These are phyloP conservation scores for Leptopterna dolabrata DNA, from an alignment of 2,888 invertebrate genomes.

Conservation along the genomic window DNA sequence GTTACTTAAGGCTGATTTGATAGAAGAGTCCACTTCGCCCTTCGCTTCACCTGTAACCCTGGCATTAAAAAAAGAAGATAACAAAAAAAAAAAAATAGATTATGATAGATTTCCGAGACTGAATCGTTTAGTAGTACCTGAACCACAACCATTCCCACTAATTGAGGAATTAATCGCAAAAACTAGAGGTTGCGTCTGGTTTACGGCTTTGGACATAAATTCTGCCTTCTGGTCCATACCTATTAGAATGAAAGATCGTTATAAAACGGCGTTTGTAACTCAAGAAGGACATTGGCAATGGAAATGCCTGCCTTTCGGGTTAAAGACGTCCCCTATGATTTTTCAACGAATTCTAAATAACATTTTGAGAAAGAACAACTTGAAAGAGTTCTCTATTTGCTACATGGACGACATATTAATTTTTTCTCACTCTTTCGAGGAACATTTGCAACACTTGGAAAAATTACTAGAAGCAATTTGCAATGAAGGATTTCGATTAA, in stretches of 20 bases:
- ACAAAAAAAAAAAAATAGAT: background rate
- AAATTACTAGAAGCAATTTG: conserved; percentile 46
- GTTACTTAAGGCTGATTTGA: conserved; percentile 26
- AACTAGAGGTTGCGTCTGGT: conserved; percentile 54
- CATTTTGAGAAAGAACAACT: conserved; percentile 29
- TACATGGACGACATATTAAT: conserved; percentile 56
- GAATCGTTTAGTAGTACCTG: conserved; percentile 47
- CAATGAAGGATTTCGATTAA: conserved; percentile 54
- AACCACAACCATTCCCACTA: conserved; percentile 55
- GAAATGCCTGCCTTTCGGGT: conserved; percentile 60
- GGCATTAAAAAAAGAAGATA: background rate
- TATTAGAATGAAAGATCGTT: conserved; percentile 59
- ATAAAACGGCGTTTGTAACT: conserved; percentile 62
- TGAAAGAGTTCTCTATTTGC: conserved; percentile 16
- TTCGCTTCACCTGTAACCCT: conserved; percentile 39
- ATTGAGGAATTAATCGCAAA: conserved; percentile 54
- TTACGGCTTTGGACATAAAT: conserved; percentile 58
- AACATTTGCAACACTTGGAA: conserved; percentile 43
- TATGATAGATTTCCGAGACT: conserved; percentile 48
- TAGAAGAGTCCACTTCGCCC: conserved; percentile 42
- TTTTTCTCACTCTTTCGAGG: conserved; percentile 52
- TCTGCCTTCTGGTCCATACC: conserved; percentile 60
- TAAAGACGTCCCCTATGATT: conserved; percentile 57
- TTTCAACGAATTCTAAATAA: conserved; percentile 52
- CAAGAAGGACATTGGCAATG: conserved; percentile 62